These are phyloP conservation scores for Tipula lateralis DNA, from an alignment of 2,888 invertebrate species.

Conservation along the genomic window DNA sequence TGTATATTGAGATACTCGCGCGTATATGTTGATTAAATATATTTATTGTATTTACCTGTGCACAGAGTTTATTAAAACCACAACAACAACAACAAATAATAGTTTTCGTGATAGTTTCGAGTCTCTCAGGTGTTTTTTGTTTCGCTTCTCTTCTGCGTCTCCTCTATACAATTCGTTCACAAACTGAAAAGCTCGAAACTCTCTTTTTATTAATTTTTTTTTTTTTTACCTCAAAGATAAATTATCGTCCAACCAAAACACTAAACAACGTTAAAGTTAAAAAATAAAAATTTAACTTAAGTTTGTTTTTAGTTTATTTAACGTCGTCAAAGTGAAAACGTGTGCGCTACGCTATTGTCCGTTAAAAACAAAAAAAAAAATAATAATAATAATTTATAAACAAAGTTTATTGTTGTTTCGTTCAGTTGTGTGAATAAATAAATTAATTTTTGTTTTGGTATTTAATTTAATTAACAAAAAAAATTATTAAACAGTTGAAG, in stretches of 20 bases:
- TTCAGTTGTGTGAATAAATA: neutral
- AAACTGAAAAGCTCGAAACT: neutral
- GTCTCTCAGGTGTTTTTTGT: neutral
- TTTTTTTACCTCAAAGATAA: neutral
- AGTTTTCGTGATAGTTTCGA: conserved; percentile 3
- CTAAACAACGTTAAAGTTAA: conserved; percentile 2
- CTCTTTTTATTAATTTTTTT: conserved; percentile 4
- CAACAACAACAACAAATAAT: too few species aligned
- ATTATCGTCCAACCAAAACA: conserved; percentile 24
- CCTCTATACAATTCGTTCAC: neutral
- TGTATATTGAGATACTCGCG: neutral
- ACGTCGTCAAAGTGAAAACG: conserved; percentile 24
- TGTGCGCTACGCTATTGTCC: conserved; percentile 19
- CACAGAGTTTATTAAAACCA: neutral
- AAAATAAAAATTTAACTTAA: neutral
- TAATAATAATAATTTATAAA: neutral
- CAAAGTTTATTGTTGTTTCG: neutral
- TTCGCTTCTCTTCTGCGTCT: neutral
- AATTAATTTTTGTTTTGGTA: neutral
- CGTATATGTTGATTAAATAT: conserved; percentile 14
- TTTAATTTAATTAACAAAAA: neutral
- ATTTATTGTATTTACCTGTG: conserved; percentile 13
- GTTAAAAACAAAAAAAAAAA: neutral
- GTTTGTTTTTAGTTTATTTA: conserved; percentile 6
- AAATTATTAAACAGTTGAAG: too few species aligned